Evolutionary conservation across 1,140 invertebrate genomes (phyloP).

Genomic region (Macrocentrus cingulum): DNA sequence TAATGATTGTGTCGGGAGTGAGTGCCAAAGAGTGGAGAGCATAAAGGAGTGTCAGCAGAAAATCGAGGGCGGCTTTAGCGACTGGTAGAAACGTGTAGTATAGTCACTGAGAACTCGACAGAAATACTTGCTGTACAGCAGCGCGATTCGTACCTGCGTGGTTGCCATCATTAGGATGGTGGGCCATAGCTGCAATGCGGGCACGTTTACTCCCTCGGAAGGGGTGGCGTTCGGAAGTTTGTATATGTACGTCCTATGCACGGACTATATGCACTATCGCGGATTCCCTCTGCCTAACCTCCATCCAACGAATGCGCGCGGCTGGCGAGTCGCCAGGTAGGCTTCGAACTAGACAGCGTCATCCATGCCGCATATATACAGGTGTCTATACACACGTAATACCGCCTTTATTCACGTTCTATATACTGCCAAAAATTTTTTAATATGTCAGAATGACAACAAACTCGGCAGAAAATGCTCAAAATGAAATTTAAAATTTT

Average conservation of each 20-base stretch:
- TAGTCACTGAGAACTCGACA: not conserved
- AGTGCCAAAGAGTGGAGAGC: constrained; percentile 7
- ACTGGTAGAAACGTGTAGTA: not conserved
- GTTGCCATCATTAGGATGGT: constrained; percentile 51
- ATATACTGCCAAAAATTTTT: constrained; percentile 1
- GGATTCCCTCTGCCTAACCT: constrained; percentile 20
- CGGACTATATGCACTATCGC: constrained; percentile 38
- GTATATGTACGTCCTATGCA: constrained; percentile 30
- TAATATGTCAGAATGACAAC: too few relatives aligned
- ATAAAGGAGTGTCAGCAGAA: constrained; percentile 40
- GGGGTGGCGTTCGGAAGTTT: constrained; percentile 25
- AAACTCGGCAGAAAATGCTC: too few relatives aligned
- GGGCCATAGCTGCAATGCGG: constrained; percentile 54
- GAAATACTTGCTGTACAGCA: constrained; percentile 23
- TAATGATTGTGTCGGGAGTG: too few relatives aligned
- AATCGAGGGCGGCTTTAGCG: constrained; percentile 29
- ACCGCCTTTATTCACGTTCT: constrained; percentile 8
- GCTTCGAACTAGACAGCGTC: constrained; percentile 43
- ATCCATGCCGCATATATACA: constrained; percentile 32
- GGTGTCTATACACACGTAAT: constrained; percentile 31
- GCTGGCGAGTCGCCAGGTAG: constrained; percentile 52
- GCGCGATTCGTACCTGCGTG: constrained; percentile 47
- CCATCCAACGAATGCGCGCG: constrained; percentile 13
- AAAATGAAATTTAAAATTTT: too few relatives aligned
- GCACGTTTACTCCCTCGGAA: constrained; percentile 40